Conservation (phyloP, 37 sponge, comb jelly and placozoan species). For the Bolinopsis microptera region DNA sequence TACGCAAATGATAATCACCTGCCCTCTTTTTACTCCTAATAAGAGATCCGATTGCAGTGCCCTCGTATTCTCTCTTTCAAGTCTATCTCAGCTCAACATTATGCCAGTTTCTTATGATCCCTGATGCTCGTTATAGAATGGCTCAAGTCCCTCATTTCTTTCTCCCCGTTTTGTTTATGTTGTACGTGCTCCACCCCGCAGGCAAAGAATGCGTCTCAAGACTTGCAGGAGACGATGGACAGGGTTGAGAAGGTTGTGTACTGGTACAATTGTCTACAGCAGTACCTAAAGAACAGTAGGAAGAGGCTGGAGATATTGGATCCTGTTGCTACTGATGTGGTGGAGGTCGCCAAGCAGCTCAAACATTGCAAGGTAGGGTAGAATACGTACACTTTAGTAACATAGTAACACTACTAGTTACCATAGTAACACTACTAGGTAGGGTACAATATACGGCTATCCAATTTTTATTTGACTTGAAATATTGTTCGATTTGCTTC, state of each 20-base stretch:
- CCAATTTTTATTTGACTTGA: no score
- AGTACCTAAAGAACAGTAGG: slow-evolving; percentile 38
- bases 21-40: background rate
- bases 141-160: background rate
- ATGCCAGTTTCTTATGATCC: no score
- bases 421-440: no score
- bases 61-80: no score
- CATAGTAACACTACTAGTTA: no score
- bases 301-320: slow-evolving; percentile 51
- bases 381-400: no score
- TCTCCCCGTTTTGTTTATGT: background rate
- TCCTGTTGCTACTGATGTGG: slow-evolving; percentile 54
- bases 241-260: slow-evolving; percentile 62
- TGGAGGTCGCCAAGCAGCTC: slow-evolving; percentile 57
- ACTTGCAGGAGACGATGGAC: slow-evolving; percentile 59
- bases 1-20: background rate
- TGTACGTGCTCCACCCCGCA: background rate
- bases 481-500: no score
- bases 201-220: slow-evolving; percentile 36
- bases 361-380: slow-evolving; percentile 54
- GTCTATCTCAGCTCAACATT: no score
- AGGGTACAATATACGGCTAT: no score
- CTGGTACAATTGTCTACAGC: slow-evolving; percentile 66
- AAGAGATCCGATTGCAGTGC: background rate
- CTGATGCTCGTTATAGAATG: background rate